Evolutionary conservation across 2,888 invertebrate genomes (phyloP), one percentile per base, ranked within the genome.

Genomic region (Spisula subtruncata): DNA sequence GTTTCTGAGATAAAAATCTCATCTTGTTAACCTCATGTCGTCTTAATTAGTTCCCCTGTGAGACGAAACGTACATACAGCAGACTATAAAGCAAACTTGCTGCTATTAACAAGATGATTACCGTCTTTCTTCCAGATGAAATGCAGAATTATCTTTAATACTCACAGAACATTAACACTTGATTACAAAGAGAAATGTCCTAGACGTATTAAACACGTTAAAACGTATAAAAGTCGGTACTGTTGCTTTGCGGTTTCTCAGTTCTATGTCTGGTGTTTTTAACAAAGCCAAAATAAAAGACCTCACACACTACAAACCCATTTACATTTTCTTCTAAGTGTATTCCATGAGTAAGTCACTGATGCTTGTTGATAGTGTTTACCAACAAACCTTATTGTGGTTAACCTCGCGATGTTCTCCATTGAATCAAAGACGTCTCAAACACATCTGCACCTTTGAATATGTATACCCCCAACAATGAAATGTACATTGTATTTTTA

Each of bases 301-400:
- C 60, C 60, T 25, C 60, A 66, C 60, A 51, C 14, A 51, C 51
- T 51, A 51, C 51, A 51, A 16, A 51, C 51, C 16, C 51, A 66
- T 66, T 25, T n/a, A 66, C 60, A 0, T 12, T 25, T 66, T 18
- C 60, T 60, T 25, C 25, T n/a, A 66, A 66, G 60, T 66, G 60
- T 25, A 25, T 12, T n/a, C 48, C 48, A 51, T 8, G 51, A 4
- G 12, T 8, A 51, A 66, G 60, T 6, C 25, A 56, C 18, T 56
- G 56, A 20, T 56, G 56, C 6, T 66, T 25, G 25, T 66, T 66
- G 25, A 5, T 25, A n/a, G 25, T 25, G 60, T 66, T 66, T 66
- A n/a, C 60, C 8, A 66, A 66, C 60, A 66, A 25, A 66, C 60
- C 25, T 66, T 66, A 66, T 66, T 66, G 60, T 66, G 60, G 60